phyloP scores from a whole-genome alignment of 2,888 invertebrate species.

The Busseola fusca region DNA sequence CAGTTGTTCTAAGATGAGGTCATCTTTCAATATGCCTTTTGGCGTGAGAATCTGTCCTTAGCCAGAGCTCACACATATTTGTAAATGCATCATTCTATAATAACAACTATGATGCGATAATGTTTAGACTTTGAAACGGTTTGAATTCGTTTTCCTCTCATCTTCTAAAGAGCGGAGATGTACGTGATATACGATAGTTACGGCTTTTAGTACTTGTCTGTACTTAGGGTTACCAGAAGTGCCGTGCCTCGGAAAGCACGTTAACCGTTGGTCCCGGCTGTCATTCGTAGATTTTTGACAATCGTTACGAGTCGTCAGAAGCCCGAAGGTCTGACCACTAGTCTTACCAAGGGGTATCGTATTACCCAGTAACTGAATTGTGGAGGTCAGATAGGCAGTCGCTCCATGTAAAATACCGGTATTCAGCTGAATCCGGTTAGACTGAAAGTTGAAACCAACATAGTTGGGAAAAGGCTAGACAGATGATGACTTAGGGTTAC shows the following conservation, averaged over 20 bases:
- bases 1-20: not conserved
- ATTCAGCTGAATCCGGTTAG: too few species aligned
- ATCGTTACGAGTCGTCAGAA: too few species aligned
- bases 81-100: not conserved
- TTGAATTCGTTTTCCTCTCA: conserved; percentile 34
- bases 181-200: conserved; percentile 43
- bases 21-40: not conserved
- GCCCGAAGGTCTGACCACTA: too few species aligned
- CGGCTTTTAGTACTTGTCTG: conserved; percentile 6
- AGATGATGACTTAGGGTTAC: conserved; percentile 30
- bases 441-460: too few species aligned
- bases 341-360: too few species aligned
- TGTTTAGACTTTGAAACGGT: conserved; percentile 23
- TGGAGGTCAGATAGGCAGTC: too few species aligned
- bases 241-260: too few species aligned
- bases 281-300: too few species aligned
- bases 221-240: conserved; percentile 26
- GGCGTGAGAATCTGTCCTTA: not conserved
- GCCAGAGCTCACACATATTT: not conserved
- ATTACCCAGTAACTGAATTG: too few species aligned
- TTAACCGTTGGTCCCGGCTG: too few species aligned
- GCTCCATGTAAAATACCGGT: too few species aligned
- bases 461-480: too few species aligned
- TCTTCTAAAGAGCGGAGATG: conserved; percentile 49
- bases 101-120: conserved; percentile 12